phyloP scores from a whole-genome alignment of 2,888 invertebrate species.

The Leptinotarsa peninsularis region DNA sequence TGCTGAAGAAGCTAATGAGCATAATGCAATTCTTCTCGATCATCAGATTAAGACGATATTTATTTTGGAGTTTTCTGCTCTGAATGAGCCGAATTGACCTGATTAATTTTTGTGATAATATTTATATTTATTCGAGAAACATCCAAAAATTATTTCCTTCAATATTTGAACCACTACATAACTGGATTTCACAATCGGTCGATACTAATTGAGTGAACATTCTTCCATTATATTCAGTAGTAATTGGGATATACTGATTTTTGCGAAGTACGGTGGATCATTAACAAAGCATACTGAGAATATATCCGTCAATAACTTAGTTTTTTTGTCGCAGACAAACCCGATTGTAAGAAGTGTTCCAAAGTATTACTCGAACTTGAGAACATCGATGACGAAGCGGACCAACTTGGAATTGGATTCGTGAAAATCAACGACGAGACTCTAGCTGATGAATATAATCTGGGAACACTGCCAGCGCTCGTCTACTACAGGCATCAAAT shows the following conservation, averaged over 20 bases:
- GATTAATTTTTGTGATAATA: no score
- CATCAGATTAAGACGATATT: no score
- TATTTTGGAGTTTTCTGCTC: no score
- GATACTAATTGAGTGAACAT: neutral
- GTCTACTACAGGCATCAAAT: constrained; percentile 95
- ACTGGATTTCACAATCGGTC: neutral
- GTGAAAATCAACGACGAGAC: constrained; percentile 94
- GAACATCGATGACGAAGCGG: constrained; percentile 95
- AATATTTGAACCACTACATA: neutral
- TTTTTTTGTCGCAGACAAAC: constrained; percentile 77
- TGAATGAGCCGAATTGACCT: no score
- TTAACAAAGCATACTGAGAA: constrained; percentile 14
- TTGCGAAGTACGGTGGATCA: neutral
- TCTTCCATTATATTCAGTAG: neutral
- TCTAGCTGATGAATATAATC: constrained; percentile 91
- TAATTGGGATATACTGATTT: neutral
- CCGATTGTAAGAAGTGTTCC: constrained; percentile 91
- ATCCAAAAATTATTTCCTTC: neutral
- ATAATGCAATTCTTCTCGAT: no score
- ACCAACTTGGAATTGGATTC: constrained; percentile 93
- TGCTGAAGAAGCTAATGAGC: no score
- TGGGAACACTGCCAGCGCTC: constrained; percentile 87
- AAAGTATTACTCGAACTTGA: constrained; percentile 91
- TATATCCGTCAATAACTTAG: neutral
- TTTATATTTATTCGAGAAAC: no score